These are phyloP conservation scores for Sphinx pinastri DNA, from an alignment of 2,888 invertebrate species.

Conservation along the genomic window DNA sequence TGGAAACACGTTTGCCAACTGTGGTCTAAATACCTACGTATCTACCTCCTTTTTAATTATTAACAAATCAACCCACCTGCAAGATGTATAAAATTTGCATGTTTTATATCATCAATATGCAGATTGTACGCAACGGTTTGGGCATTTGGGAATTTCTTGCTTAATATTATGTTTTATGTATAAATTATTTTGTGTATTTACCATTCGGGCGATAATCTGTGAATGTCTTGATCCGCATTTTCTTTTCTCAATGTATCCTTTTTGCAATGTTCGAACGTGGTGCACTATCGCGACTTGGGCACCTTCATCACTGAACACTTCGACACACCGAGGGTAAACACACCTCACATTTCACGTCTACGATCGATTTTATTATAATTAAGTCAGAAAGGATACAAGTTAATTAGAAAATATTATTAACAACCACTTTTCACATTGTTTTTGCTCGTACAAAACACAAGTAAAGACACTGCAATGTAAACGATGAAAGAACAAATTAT, in stretches of 20 bases:
- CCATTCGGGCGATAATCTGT: conserved; percentile 82
- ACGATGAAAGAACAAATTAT: conserved; percentile 49
- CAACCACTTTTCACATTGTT: conserved; percentile 85
- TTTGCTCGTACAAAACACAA: conserved; percentile 83
- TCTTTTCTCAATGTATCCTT: conserved; percentile 83
- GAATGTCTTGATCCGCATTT: conserved; percentile 81
- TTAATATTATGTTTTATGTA: background rate
- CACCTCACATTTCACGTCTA: conserved; percentile 76
- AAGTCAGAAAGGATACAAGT: conserved; percentile 81
- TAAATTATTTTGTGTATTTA: conserved; percentile 55
- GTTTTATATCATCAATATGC: background rate
- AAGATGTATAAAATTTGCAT: background rate
- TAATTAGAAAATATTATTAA: conserved; percentile 78
- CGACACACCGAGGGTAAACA: conserved; percentile 63
- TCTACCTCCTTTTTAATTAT: conserved; percentile 1
- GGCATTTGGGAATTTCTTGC: background rate
- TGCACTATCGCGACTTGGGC: conserved; percentile 67
- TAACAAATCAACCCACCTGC: conserved; percentile 9
- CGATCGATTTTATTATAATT: conserved; percentile 55
- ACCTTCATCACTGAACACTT: conserved; percentile 79
- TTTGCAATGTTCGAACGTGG: conserved; percentile 71
- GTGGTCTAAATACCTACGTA: background rate
- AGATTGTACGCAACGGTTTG: background rate
- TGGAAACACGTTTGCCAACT: conserved; percentile 1
- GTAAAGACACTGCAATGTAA: conserved; percentile 80